Evolutionary conservation across 2,888 invertebrate genomes (phyloP), one percentile per base, ranked within the genome.

Genomic region (Orchesellides sinensis): DNA sequence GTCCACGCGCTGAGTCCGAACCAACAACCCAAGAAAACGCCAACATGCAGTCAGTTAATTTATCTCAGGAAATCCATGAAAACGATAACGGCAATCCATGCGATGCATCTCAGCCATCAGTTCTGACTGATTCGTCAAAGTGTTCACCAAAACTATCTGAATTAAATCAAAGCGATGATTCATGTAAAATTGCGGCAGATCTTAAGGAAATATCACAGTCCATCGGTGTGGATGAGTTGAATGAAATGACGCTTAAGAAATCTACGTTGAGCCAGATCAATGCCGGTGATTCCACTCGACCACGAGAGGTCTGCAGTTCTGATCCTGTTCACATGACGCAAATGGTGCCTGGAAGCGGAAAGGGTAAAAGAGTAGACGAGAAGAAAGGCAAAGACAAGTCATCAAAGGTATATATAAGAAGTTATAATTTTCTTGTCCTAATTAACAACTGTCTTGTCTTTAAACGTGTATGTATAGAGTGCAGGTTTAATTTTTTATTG

Each of bases 1-100:
- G 74, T n/a, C 81, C 73, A 19, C 35, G 81, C 3, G 23, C 27
- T 6, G 81, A 81, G 0, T 21, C 45, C 12, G 79, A 79, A 4
- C 17, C 49, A 25, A 14, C 56, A 23, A n/a, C 14, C 1, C 68
- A 59, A 14, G 59, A 78, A 19, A 65, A 61, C 23, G 2, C 5
- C 8, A 19, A 14, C 17, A 61, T 29, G 21, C 54, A 21, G 27
- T 21, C 25, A 27, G 21, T 66, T 21, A 61, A 54, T n/a, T n/a
- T n/a, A 23, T 35, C 66, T 65, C 19, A 27, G 12, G 25, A 77
- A 45, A 27, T 35, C n/a, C 68, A 17, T n/a, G 14, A 5, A 49
- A n/a, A 49, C 6, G 47, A 45, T 10, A 19, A 45, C n/a, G 1
- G n/a, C 0, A 40, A 35, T 14, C 70, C 78, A n/a, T 52, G 12